Evolutionary conservation across 2,113 vertebrate genomes (phyloP), one percentile per base, ranked within the genome.

Genomic region (Eurystomus gularis): DNA sequence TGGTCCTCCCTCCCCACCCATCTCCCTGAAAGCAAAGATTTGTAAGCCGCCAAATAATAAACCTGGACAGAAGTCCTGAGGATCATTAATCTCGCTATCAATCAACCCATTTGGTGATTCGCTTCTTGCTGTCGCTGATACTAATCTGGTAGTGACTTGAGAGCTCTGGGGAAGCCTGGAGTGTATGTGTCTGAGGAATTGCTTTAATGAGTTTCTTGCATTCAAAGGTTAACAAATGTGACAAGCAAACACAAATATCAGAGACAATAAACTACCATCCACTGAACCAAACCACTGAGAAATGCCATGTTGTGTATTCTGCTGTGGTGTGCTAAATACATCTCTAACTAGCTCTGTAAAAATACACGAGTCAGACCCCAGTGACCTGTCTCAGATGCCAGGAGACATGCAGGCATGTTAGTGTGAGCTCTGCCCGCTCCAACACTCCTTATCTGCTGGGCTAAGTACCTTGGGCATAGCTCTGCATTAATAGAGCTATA

Each of bases 41-140:
- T 96, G 76, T 94, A 95, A 92, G 86, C 69, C 2, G 25, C 83
- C 72, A 85, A 90, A 76, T 96, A 96, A 96, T 96, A 92, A 97
- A 95, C 83, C 91, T 85, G 92, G 96, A 94, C 92, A 96, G 96
- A 96, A 94, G 79, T 96, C 96, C 19, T 88, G 92, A 88, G 86
- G 91, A 94, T 96, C 95, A 96, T 97, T 97, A 95, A 96, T 95
- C 92, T 93, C 1, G 1, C 92, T 94, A 97, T 96, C 94, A 96
- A 95, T 96, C 96, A 97, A 92, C 31, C 66, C 65, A 72, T 94
- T 90, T 85, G 86, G 88, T 94, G 88, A 91, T 86, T 82, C 5
- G 15, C 86, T 88, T 89, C 94, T 93, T 61, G 83, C 90, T 84
- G 88, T 60, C 3, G 4, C 86, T 92, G 96, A 82, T 86, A 86